Conservation (phyloP, 2,797 vertebrate genomes). For the Sebastiscus tertius region DNA sequence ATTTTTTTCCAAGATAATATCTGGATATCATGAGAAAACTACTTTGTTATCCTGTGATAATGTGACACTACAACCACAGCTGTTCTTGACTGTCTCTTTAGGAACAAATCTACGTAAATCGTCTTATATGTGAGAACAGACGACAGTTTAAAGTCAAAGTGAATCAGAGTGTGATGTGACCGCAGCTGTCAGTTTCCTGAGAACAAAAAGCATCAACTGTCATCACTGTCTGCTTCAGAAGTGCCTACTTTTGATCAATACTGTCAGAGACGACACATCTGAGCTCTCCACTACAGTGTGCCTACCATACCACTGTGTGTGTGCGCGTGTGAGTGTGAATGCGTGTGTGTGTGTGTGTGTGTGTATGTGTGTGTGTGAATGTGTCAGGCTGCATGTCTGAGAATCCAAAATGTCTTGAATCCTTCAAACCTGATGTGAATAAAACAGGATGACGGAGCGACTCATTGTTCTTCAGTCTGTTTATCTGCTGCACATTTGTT, state of each 20-base stretch:
- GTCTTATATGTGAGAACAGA: not conserved
- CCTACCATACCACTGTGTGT: slow-evolving; percentile 66
- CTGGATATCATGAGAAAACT: not conserved
- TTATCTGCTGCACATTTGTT: not conserved
- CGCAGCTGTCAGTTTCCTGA: not conserved
- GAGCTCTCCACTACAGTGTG: slow-evolving; percentile 62
- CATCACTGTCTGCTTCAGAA: slow-evolving; percentile 75
- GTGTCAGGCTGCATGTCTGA: slow-evolving; percentile 52
- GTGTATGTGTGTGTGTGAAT: not conserved
- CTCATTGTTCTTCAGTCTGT: not conserved
- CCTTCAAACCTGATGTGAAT: slow-evolving; percentile 71
- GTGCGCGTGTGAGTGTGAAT: not conserved
- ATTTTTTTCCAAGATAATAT: not conserved
- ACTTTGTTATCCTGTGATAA: not conserved
- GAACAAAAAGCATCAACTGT: slow-evolving; percentile 23
- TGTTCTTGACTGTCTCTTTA: not conserved
- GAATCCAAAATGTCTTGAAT: slow-evolving; percentile 56
- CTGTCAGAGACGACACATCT: slow-evolving; percentile 61
- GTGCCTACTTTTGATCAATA: slow-evolving; percentile 77
- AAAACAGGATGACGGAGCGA: slow-evolving; percentile 60
- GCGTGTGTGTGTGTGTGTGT: not conserved
- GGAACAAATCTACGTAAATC: not conserved
- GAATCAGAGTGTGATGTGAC: not conserved
- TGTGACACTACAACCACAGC: not conserved
- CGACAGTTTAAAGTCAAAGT: not conserved